Conservation (phyloP, 2,113 vertebrate species). For the Chauna torquata region DNA sequence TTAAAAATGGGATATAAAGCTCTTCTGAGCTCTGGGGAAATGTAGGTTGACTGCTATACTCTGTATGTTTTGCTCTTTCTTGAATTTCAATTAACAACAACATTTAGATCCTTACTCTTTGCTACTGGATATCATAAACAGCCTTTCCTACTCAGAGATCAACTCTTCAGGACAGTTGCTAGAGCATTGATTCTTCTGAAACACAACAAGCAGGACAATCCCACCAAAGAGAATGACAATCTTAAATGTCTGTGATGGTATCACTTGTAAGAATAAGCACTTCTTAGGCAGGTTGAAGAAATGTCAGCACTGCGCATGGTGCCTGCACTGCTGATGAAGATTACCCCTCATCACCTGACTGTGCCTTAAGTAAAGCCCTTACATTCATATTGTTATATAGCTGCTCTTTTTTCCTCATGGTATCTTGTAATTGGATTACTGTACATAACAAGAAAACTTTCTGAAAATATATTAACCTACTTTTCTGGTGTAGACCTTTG, state of each 20-base stretch:
- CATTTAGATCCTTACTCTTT: not conserved
- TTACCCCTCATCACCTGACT: not conserved
- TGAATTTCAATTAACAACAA: not conserved
- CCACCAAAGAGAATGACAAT: not conserved
- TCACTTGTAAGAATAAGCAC: not conserved
- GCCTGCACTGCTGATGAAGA: not conserved
- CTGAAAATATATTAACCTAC: slow-evolving; percentile 72
- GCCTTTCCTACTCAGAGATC: not conserved
- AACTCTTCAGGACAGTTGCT: not conserved
- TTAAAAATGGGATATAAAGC: not conserved
- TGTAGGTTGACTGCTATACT: not conserved
- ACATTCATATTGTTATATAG: not conserved
- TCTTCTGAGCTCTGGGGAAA: not conserved
- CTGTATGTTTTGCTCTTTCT: not conserved
- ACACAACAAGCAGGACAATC: not conserved
- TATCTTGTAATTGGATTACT: not conserved
- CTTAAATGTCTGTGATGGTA: not conserved
- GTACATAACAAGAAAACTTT: not conserved
- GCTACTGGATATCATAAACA: not conserved
- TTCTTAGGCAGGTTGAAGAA: not conserved
- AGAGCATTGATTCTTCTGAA: not conserved
- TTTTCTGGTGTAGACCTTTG: slow-evolving; percentile 84
- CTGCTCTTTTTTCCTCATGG: not conserved
- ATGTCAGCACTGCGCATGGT: not conserved
- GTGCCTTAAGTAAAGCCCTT: not conserved